A percentile compares a stretch with the other conserved stretches of the same genome.
These are phyloP conservation scores for Boloria selene DNA, from an alignment of 2,888 invertebrate genomes.

Conservation along the genomic window DNA sequence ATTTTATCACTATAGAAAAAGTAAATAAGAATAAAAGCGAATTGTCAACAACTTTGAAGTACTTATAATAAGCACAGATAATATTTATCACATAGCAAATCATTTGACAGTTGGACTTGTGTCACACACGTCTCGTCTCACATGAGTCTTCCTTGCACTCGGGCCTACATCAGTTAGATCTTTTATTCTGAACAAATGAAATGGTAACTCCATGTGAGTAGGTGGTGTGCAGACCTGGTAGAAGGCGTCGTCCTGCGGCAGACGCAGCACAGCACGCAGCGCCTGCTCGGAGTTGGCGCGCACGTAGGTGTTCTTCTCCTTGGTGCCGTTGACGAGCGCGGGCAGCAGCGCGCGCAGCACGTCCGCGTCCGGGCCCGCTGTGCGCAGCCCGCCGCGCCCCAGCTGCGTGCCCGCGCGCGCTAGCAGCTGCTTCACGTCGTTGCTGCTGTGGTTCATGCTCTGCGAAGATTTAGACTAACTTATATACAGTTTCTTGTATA, in stretches of 20 bases:
- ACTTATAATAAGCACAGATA: too few species aligned
- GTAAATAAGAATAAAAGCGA: too few species aligned
- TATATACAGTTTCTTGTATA: too few species aligned
- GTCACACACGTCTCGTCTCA: too few species aligned
- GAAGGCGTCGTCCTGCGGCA: constrained; percentile 88
- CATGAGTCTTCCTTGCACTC: too few species aligned
- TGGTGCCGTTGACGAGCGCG: constrained; percentile 97
- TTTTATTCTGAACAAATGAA: too few species aligned
- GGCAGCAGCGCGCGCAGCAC: constrained; percentile 91
- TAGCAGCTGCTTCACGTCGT: constrained; percentile 96
- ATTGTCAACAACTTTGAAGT: too few species aligned
- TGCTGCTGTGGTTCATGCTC: constrained; percentile 96
- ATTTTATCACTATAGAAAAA: too few species aligned
- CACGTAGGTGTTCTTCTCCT: constrained; percentile 98
- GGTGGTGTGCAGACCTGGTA: constrained; percentile 81
- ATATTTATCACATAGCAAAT: too few species aligned
- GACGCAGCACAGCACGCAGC: constrained; percentile 90
- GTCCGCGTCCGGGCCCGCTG: constrained; percentile 84
- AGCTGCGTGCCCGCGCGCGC: constrained; percentile 90
- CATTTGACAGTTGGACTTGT: too few species aligned
- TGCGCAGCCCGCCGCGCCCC: constrained; percentile 80
- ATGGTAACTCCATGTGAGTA: background rate
- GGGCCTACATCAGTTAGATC: too few species aligned
- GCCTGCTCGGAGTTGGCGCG: constrained; percentile 97
- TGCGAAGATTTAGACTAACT: constrained; percentile 51